Percentiles rank a stretch among this genome's conserved stretches.
Conservation (phyloP, 2,888 invertebrate species). For the Ecliptopera silaceata region DNA sequence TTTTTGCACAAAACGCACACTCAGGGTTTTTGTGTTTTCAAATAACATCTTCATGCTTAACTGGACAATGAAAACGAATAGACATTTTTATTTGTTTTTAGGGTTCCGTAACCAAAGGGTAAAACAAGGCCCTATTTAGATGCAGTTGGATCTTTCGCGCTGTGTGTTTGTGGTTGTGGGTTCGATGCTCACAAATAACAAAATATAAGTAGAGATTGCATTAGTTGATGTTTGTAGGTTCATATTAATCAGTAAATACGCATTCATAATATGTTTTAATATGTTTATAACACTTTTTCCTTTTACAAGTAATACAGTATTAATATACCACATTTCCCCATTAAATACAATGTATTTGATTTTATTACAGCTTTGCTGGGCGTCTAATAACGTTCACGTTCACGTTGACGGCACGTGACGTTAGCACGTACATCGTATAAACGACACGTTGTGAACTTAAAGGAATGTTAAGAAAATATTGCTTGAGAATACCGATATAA, state of each 20-base stretch:
- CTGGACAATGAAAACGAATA: neutral
- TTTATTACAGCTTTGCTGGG: neutral
- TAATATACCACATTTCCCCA: neutral
- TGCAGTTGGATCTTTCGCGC: no score
- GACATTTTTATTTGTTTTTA: neutral
- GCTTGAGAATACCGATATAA: no score
- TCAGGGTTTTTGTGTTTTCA: neutral
- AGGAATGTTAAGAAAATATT: neutral
- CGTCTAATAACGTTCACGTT: slow-evolving; percentile 7
- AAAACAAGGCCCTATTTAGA: no score
- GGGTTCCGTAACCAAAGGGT: no score
- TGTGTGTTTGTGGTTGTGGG: no score
- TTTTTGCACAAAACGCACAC: slow-evolving; percentile 16
- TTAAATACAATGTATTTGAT: slow-evolving; percentile 2
- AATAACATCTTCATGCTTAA: neutral
- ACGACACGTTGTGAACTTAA: neutral
- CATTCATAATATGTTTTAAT: no score
- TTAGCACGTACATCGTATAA: neutral
- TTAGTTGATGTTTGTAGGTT: no score
- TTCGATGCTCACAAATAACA: no score
- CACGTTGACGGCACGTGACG: neutral
- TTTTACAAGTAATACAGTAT: no score
- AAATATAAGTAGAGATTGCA: no score
- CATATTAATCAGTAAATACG: no score
- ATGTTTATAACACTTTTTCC: no score